Evolutionary conservation across 2,888 invertebrate species (phyloP).

Genomic region (Cepaea hortensis): DNA sequence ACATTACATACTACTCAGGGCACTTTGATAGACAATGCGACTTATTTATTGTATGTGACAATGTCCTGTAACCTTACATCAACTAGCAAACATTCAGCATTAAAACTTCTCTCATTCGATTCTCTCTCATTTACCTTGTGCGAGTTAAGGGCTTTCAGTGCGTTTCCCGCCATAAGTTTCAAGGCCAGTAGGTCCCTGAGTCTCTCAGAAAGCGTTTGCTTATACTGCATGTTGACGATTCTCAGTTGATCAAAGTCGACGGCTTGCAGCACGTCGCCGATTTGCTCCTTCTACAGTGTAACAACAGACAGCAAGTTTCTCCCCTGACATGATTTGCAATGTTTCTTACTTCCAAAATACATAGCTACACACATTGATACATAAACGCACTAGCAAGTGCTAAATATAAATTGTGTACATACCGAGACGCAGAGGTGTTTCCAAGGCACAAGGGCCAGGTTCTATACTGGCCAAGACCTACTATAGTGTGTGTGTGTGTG

Average conservation of each 20-base stretch:
- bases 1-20: neutral
- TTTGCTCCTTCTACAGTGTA: slow-evolving; percentile 74
- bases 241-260: slow-evolving; percentile 76
- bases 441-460: no score
- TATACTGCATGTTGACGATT: slow-evolving; percentile 76
- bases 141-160: slow-evolving; percentile 65
- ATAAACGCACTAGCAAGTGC: no score
- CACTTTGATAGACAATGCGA: neutral
- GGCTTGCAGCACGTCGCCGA: slow-evolving; percentile 76
- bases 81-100: no score
- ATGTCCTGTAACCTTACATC: no score
- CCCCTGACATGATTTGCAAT: neutral
- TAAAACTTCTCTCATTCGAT: no score
- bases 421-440: no score
- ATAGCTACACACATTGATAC: no score
- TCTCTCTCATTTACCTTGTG: slow-evolving; percentile 64
- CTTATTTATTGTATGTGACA: no score
- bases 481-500: no score
- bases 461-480: no score
- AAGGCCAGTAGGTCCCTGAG: slow-evolving; percentile 75
- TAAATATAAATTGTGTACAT: no score
- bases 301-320: neutral
- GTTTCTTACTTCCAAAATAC: no score
- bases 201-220: slow-evolving; percentile 76
- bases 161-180: slow-evolving; percentile 75